Base-by-base conservation (phyloP, 2,888 invertebrate genomes). In the Norana najaformis region DNA sequence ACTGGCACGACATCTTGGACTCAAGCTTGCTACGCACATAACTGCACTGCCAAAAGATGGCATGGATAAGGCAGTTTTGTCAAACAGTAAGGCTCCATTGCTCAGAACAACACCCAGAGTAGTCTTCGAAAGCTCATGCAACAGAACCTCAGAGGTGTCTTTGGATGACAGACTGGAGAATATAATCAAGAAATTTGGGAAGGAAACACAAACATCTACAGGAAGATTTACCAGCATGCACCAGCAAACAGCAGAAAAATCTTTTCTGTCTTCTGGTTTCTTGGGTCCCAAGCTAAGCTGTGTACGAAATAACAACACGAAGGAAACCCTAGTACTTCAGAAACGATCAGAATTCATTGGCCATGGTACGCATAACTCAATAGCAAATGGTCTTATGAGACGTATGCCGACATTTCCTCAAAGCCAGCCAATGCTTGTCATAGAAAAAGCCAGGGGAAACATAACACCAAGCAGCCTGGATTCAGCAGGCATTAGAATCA, bases 121-220 rank as follows among this genome's bases (percentile, higher is more conserved):
- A 18, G 36, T 36, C 20, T 23, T 37, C 3, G 37, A 18, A 85
- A 18, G 36, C 35, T 35, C 85, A n/a, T 23, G 37, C 23, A 35
- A n/a, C 4, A 35, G 85, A 85, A 36, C 23, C 23, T 85, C 36
- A 18, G 85, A 23, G 18, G 85, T 18, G 18, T 36, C 36, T 5
- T 23, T 85, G 36, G 85, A 85, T 23, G 36, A 85, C 36, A 85
- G 37, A 36, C 20, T 85, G 85, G 85, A 85, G 37, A 85, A 37
- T 85, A 85, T 85, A 37, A 35, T 85, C 35, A 85, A 16, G 85
- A 85, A 85, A 37, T 85, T 85, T 85, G 85, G 85, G 85, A 85
- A 85, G 23, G 85, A 85, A 16, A 36, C 23, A 37, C 85, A 35
- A 14, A 85, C 20, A 2, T 36, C 35, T 36, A 1, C 37, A 11